These are phyloP conservation scores for Ips nitidus DNA, from an alignment of 1,140 invertebrate genomes.

Conservation along the genomic window DNA sequence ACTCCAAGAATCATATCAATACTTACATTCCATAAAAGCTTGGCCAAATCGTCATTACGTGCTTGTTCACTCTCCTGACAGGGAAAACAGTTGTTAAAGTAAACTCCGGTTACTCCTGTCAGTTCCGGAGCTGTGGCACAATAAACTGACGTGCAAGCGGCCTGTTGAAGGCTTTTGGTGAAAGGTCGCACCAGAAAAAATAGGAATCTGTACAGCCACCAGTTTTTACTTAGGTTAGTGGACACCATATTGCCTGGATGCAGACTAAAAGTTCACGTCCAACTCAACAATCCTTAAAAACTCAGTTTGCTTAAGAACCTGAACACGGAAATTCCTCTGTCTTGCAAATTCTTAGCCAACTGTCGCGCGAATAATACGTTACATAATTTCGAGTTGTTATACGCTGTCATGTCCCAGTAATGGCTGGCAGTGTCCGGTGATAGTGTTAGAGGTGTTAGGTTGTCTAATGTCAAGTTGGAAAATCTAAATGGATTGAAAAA, in stretches of 20 bases:
- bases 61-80: constrained; percentile 70
- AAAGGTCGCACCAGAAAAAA: constrained; percentile 84
- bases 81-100: constrained; percentile 92
- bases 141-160: constrained; percentile 84
- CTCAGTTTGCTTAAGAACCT: constrained; percentile 1
- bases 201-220: constrained; percentile 78
- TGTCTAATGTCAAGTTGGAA: constrained; percentile 61
- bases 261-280: constrained; percentile 55
- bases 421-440: constrained; percentile 55
- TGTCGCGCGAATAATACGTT: constrained; percentile 84
- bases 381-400: constrained; percentile 89
- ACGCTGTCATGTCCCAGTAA: constrained; percentile 80
- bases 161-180: constrained; percentile 96
- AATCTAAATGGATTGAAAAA: constrained; percentile 57
- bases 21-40: constrained; percentile 67
- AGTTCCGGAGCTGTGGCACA: constrained; percentile 84
- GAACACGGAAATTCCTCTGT: constrained; percentile 73
- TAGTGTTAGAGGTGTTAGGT: constrained; percentile 55
- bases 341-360: constrained; percentile 70
- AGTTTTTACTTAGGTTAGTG: constrained; percentile 74
- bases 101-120: constrained; percentile 75
- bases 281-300: background rate
- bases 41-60: constrained; percentile 59
- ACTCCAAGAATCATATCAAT: constrained; percentile 60
- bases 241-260: constrained; percentile 93